phyloP scores from a whole-genome alignment of 2,888 invertebrate genomes.

The Ophioninae sp. region DNA sequence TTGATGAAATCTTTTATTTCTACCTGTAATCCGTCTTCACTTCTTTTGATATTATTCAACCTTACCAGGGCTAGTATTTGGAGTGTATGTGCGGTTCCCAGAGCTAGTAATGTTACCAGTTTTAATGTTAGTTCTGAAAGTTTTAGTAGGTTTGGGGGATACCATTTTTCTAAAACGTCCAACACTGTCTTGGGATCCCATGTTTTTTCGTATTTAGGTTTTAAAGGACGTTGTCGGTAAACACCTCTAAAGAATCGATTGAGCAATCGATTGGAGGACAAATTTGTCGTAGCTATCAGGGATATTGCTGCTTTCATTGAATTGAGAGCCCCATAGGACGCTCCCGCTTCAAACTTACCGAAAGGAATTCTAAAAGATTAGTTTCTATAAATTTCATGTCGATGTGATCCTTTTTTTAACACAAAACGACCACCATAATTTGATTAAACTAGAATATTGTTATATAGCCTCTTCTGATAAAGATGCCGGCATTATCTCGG shows the following conservation, averaged over 20 bases:
- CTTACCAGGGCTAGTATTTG: neutral
- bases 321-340: no score
- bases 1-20: constrained; percentile 2
- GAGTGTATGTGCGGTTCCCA: constrained; percentile 1
- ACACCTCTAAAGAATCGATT: neutral
- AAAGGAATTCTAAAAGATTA: no score
- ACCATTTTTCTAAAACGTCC: neutral
- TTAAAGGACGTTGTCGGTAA: neutral
- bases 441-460: neutral
- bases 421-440: neutral
- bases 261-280: neutral
- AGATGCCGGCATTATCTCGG: neutral
- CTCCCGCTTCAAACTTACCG: no score
- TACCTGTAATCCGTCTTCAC: neutral
- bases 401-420: neutral
- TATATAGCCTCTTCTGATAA: neutral
- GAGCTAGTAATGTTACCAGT: neutral
- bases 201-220: neutral
- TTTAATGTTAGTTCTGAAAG: neutral
- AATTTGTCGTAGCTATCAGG: neutral
- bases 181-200: neutral
- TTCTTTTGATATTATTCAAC: neutral
- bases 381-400: neutral
- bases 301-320: neutral
- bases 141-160: neutral